phyloP scores from a whole-genome alignment of 2,888 invertebrate species.

The Antheraea assamensis region DNA sequence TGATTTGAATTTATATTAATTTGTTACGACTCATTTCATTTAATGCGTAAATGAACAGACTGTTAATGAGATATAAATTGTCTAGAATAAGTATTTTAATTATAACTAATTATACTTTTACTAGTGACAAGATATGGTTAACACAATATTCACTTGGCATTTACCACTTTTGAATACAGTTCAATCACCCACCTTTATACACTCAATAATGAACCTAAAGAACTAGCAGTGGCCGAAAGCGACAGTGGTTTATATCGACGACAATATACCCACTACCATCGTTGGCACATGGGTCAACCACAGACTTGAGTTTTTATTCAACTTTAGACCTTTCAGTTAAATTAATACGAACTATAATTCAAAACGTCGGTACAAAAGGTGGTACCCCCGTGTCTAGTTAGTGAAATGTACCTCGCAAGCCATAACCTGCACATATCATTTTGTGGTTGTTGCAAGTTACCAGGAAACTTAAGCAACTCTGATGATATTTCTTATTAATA shows the following conservation, averaged over 20 bases:
- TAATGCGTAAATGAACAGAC: conserved; percentile 24
- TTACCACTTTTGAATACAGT: conserved; percentile 32
- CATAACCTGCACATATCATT: conserved; percentile 46
- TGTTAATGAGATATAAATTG: not conserved
- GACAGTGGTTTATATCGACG: conserved; percentile 78
- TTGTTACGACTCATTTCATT: conserved; percentile 23
- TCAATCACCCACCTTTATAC: conserved; percentile 77
- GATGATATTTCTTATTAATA: conserved; percentile 31
- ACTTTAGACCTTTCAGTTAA: conserved; percentile 52
- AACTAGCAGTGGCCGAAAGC: conserved; percentile 74
- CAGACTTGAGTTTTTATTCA: conserved; percentile 35
- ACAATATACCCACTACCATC: conserved; percentile 72
- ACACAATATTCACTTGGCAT: conserved; percentile 28
- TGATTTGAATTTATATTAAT: conserved; percentile 52
- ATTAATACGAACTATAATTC: conserved; percentile 37
- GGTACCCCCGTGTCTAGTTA: conserved; percentile 41
- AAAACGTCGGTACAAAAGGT: conserved; percentile 19
- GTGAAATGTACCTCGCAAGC: conserved; percentile 47
- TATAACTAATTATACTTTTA: not conserved
- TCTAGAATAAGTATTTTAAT: not conserved
- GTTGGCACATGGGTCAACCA: conserved; percentile 55
- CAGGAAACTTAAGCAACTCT: conserved; percentile 64
- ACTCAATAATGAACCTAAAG: conserved; percentile 68
- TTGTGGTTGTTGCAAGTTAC: conserved; percentile 54
- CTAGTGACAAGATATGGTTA: conserved; percentile 10